phyloP scores from a whole-genome alignment of 2,113 vertebrate genomes.

The rabbit (Oryctolagus cuniculus) region mOryCun1.1 NC_091436.1:14024501-14025000 shows the following conservation, averaged over 20 bases:
- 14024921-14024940: neutral
- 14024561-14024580: too few relatives aligned
- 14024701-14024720: conserved; percentile 43
- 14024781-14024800: conserved; percentile 45
- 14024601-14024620: too few relatives aligned
- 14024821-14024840: neutral
- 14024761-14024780: conserved; percentile 33
- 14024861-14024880: neutral
- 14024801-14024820: neutral
- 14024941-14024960: neutral
- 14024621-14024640: too few relatives aligned
- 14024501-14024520: too few relatives aligned
- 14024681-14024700: too few relatives aligned
- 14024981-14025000: too few relatives aligned
- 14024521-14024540: too few relatives aligned
- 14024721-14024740: conserved; percentile 46
- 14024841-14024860: neutral
- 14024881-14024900: neutral
- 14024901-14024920: neutral
- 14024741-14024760: conserved; percentile 16
- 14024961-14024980: too few relatives aligned
- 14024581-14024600: too few relatives aligned
- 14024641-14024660: too few relatives aligned
- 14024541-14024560: too few relatives aligned
- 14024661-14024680: too few relatives aligned